Percentiles rank a stretch among this genome's conserved stretches.
Conservation (phyloP, 1,140 invertebrate species). For the Sitodiplosis mosellana region DNA sequence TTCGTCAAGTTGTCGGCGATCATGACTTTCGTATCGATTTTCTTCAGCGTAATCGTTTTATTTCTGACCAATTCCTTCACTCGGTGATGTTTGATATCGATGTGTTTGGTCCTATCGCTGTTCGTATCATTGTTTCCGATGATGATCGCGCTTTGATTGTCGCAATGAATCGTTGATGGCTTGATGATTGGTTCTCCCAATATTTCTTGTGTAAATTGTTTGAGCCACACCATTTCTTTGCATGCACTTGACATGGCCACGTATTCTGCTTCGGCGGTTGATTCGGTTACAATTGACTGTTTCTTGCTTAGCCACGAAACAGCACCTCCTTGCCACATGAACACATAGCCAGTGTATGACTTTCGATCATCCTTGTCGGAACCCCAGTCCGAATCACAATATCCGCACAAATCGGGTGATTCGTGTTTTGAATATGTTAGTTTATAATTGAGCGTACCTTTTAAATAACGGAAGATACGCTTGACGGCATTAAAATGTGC, state of each 20-base stretch:
- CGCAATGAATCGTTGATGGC: neutral
- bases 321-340: constrained; percentile 10
- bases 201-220: constrained; percentile 3
- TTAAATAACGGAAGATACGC: constrained; percentile 20
- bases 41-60: too few relatives aligned
- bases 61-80: too few relatives aligned
- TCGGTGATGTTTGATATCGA: too few relatives aligned
- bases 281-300: too few relatives aligned
- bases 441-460: constrained; percentile 13
- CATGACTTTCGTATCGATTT: too few relatives aligned
- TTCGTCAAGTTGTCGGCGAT: too few relatives aligned
- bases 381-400: constrained; percentile 21
- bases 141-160: too few relatives aligned
- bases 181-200: neutral
- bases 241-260: constrained; percentile 13
- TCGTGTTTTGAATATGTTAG: constrained; percentile 5
- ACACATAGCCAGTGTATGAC: constrained; percentile 18
- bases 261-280: constrained; percentile 20
- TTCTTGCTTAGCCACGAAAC: constrained; percentile 21
- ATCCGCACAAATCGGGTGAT: constrained; percentile 3
- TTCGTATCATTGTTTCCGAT: too few relatives aligned
- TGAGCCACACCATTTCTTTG: constrained; percentile 8
- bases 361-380: constrained; percentile 14
- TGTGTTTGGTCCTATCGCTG: too few relatives aligned
- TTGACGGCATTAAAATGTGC: constrained; percentile 18